Evolutionary conservation across 2,888 invertebrate species (phyloP), one percentile per base, ranked within the genome.

Genomic region (Corythucha ciliata): DNA sequence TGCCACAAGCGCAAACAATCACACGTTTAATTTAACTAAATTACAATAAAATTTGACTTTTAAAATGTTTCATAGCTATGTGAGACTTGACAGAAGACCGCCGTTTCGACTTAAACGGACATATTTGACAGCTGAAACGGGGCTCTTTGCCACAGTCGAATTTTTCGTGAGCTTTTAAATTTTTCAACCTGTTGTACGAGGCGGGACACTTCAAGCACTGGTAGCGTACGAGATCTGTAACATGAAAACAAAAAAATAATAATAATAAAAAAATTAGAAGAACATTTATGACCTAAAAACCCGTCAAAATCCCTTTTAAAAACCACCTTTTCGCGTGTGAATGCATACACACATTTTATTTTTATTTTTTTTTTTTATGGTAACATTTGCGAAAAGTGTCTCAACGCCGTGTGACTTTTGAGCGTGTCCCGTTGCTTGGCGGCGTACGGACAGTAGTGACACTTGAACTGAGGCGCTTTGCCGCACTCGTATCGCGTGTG

Each of bases 71-170:
- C n/a, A n/a, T n/a, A n/a, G n/a, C n/a, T n/a, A n/a, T n/a, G n/a
- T n/a, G n/a, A n/a, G n/a, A n/a, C n/a, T n/a, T n/a, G n/a, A n/a
- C n/a, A n/a, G n/a, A n/a, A n/a, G n/a, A n/a, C n/a, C n/a, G n/a
- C n/a, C n/a, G n/a, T n/a, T n/a, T n/a, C n/a, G 57, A 55, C 36
- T 48, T 53, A 41, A 46, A 57, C 3, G 48, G 52, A 12, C 60
- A 60, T 20, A 48, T 42, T 1, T 51, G 53, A 36, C 60, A 60
- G 24, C 32, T 18, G 36, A 59, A 57, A 14, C 53, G 55, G 6
- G 56, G 57, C 40, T 52, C 55, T 14, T 66, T 67, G 16, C 57
- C 58, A 37, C 58, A 58, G 20, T 58, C 58, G 24, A 48, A 58
- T 33, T 42, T 53, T 53, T 46, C 39, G 36, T 60, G 60, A 16